These are phyloP conservation scores for Chromoteleia sp. DNA, from an alignment of 2,888 invertebrate genomes.

Conservation along the genomic window DNA sequence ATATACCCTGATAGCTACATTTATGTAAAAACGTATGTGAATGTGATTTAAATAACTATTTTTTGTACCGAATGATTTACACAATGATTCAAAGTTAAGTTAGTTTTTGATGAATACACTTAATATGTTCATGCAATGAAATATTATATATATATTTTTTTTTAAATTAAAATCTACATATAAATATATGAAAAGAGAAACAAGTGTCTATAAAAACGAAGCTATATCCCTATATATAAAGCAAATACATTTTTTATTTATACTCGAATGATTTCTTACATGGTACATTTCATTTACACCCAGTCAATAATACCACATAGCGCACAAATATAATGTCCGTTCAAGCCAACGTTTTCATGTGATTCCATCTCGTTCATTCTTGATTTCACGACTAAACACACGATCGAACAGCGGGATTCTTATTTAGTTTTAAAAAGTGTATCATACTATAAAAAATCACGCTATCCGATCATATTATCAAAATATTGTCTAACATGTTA, in stretches of 20 bases:
- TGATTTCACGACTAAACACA: background rate
- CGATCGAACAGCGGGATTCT: constrained; percentile 6
- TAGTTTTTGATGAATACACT: too few species aligned
- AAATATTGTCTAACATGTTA: constrained; percentile 33
- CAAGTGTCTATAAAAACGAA: too few species aligned
- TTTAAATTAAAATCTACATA: too few species aligned
- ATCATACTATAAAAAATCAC: background rate
- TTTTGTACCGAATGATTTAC: too few species aligned
- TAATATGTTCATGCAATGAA: too few species aligned
- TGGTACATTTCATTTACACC: constrained; percentile 18
- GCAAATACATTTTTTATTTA: constrained; percentile 44
- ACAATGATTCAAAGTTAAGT: too few species aligned
- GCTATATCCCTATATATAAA: too few species aligned
- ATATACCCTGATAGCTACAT: too few species aligned
- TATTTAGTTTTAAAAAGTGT: background rate
- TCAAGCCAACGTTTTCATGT: constrained; percentile 1
- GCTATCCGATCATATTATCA: constrained; percentile 3
- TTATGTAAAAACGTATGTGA: too few species aligned
- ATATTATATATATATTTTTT: too few species aligned
- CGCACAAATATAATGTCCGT: constrained; percentile 5
- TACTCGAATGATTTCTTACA: constrained; percentile 35
- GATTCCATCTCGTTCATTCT: background rate
- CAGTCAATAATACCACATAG: constrained; percentile 25
- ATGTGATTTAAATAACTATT: too few species aligned
- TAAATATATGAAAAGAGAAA: too few species aligned